phyloP scores from a whole-genome alignment of 1,140 invertebrate species.

The Medauroidea extradentata region DNA sequence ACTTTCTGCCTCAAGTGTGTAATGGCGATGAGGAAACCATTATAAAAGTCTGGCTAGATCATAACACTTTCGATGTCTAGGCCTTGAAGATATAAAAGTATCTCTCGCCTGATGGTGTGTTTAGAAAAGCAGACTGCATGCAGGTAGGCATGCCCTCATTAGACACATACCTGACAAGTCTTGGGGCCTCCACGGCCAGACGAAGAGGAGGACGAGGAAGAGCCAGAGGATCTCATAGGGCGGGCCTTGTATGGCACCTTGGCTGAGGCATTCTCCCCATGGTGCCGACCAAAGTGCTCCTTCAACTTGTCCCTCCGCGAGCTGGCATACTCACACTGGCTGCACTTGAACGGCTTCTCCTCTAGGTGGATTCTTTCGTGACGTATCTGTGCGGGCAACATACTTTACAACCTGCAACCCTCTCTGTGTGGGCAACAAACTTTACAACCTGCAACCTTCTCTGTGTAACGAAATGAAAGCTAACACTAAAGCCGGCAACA shows the following conservation, averaged over 20 bases:
- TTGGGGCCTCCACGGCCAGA: background rate
- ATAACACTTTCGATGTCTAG: background rate
- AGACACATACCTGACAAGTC: constrained; percentile 1
- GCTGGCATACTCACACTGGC: constrained; percentile 59
- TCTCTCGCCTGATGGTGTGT: background rate
- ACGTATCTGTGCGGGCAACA: constrained; percentile 26
- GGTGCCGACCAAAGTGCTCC: constrained; percentile 60
- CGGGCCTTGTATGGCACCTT: constrained; percentile 51
- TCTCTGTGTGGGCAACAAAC: too few relatives aligned
- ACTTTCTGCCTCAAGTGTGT: too few relatives aligned
- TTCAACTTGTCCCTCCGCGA: constrained; percentile 63
- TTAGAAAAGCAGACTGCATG: too few relatives aligned
- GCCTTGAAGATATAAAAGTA: background rate
- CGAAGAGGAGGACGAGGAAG: background rate
- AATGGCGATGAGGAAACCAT: too few relatives aligned
- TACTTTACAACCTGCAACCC: background rate
- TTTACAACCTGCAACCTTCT: too few relatives aligned
- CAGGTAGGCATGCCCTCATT: background rate
- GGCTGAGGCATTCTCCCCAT: constrained; percentile 50
- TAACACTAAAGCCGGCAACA: too few relatives aligned
- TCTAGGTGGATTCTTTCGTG: constrained; percentile 62
- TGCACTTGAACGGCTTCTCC: constrained; percentile 56
- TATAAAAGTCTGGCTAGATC: too few relatives aligned
- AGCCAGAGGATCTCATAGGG: constrained; percentile 28
- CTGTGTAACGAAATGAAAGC: too few relatives aligned